These are phyloP conservation scores for Eupleurogrammus muticus DNA, from an alignment of 2,797 vertebrate genomes.

Conservation along the genomic window DNA sequence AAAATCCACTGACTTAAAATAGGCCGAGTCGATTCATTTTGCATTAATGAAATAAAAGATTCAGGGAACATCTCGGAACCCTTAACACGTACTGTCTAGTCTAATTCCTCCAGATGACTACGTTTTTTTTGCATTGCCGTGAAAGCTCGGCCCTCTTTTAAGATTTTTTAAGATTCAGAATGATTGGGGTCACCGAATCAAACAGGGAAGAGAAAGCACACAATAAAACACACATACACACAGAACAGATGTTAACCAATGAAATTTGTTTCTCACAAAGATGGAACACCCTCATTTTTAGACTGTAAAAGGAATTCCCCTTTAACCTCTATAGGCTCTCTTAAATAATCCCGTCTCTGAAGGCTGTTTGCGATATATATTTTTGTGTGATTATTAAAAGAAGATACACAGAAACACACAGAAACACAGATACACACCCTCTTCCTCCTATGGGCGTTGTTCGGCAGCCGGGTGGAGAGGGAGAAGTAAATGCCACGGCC, in stretches of 20 bases:
- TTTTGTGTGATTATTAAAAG: conserved; percentile 35
- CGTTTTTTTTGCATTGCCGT: conserved; percentile 12
- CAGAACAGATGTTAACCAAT: too few relatives aligned
- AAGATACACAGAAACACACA: conserved; percentile 26
- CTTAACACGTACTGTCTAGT: conserved; percentile 4
- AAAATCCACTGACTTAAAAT: background rate
- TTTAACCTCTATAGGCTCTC: conserved; percentile 44
- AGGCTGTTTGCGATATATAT: conserved; percentile 46
- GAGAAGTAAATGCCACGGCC: conserved; percentile 63
- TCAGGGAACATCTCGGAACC: conserved; percentile 20
- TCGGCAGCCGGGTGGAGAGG: conserved; percentile 52
- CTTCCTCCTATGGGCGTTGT: conserved; percentile 49
- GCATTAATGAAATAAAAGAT: conserved; percentile 29
- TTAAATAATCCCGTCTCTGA: conserved; percentile 63
- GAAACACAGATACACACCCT: conserved; percentile 8
- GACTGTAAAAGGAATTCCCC: conserved; percentile 1
- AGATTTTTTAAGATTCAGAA: conserved; percentile 3
- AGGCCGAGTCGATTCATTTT: conserved; percentile 23
- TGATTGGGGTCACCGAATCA: conserved; percentile 22
- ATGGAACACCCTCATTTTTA: conserved; percentile 4
- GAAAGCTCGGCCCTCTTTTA: background rate
- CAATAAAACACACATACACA: too few relatives aligned
- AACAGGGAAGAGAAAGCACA: background rate
- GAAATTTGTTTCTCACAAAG: too few relatives aligned
- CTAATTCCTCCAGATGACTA: conserved; percentile 20